A percentile compares a stretch with the other conserved stretches of the same genome.
phyloP scores from a whole-genome alignment of 2,113 vertebrate species.

The Oryzias javanicus region DNA sequence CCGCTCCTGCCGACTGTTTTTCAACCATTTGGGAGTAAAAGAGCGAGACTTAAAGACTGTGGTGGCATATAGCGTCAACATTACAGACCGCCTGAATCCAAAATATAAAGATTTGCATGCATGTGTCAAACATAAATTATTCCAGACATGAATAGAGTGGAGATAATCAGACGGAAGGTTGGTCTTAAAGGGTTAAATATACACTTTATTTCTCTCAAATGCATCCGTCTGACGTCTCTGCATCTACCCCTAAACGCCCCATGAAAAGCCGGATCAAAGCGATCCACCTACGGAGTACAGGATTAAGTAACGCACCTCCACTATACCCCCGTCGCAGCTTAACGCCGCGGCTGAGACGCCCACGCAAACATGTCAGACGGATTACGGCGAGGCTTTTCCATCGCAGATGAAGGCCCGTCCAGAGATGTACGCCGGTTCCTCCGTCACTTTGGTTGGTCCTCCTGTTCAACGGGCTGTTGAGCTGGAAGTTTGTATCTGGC shows the following conservation, averaged over 20 bases:
- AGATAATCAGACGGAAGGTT: no score
- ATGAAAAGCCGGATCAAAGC: conserved; percentile 59
- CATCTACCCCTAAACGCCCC: conserved; percentile 38
- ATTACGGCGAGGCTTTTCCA: conserved; percentile 28
- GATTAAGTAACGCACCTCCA: conserved; percentile 46
- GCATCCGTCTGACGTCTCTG: no score
- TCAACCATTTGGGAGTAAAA: conserved; percentile 9
- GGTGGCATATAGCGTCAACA: neutral
- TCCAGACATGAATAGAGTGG: no score
- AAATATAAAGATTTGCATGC: conserved; percentile 22
- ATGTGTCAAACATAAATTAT: neutral
- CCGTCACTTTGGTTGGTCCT: neutral
- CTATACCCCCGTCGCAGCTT: conserved; percentile 44
- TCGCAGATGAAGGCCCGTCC: conserved; percentile 17
- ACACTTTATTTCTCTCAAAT: no score
- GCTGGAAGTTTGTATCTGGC: no score
- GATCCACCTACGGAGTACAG: conserved; percentile 43
- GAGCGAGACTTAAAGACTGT: conserved; percentile 6
- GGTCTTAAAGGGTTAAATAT: no score
- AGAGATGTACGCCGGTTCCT: neutral
- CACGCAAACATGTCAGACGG: conserved; percentile 60
- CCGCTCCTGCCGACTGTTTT: conserved; percentile 14
- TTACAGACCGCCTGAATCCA: neutral
- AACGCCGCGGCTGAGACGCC: conserved; percentile 42
- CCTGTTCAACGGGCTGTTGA: neutral